Evolutionary conservation across 2,888 invertebrate genomes (phyloP).

Genomic region (Athrips mouffetella): DNA sequence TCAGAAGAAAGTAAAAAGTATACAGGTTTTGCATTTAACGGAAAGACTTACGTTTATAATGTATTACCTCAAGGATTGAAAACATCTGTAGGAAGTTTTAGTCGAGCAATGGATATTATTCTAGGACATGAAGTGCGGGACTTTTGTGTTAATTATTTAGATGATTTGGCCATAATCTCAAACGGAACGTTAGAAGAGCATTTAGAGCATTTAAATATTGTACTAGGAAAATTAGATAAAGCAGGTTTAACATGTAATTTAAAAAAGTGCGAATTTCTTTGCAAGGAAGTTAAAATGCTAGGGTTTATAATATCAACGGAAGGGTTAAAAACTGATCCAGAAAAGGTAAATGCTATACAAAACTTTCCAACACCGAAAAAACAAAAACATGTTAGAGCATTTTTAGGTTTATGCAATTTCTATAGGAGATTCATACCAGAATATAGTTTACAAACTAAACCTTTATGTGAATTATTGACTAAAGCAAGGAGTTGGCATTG

Average conservation of each 20-base stretch:
- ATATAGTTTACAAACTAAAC: constrained; percentile 18
- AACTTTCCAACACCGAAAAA: constrained; percentile 2
- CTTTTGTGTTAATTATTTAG: constrained; percentile 30
- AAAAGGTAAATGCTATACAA: neutral
- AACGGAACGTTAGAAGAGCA: constrained; percentile 21
- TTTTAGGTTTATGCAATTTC: constrained; percentile 23
- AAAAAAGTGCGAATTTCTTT: constrained; percentile 3
- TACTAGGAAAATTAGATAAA: constrained; percentile 15
- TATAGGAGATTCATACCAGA: constrained; percentile 28
- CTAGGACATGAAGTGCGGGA: constrained; percentile 26
- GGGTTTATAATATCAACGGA: neutral
- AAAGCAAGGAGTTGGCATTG: neutral
- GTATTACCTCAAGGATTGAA: too few species aligned
- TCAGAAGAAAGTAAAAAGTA: neutral
- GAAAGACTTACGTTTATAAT: too few species aligned
- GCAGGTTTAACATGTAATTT: constrained; percentile 17
- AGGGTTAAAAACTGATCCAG: neutral
- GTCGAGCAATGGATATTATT: constrained; percentile 30
- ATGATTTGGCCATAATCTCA: constrained; percentile 28
- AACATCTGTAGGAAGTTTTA: constrained; percentile 29
- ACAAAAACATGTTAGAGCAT: neutral
- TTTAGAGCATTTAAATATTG: constrained; percentile 23
- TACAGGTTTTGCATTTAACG: neutral
- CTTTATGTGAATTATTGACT: constrained; percentile 19
- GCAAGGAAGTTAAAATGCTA: constrained; percentile 3